phyloP scores from a whole-genome alignment of 2,888 invertebrate species.

The Watsonalla cultraria region DNA sequence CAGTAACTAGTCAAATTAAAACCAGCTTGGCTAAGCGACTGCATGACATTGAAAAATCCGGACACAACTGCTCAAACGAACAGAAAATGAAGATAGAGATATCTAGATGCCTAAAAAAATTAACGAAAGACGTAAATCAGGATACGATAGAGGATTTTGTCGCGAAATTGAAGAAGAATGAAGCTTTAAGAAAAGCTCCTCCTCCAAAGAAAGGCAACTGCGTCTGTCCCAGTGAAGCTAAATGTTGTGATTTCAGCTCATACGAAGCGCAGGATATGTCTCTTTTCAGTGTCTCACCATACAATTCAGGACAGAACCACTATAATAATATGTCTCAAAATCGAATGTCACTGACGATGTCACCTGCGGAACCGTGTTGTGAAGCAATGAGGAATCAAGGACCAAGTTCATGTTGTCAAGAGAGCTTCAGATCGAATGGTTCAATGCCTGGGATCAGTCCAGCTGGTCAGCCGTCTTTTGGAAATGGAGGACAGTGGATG shows the following conservation, averaged over 20 bases:
- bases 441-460: background rate
- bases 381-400: background rate
- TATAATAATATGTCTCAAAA: background rate
- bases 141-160: background rate
- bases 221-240: background rate
- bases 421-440: background rate
- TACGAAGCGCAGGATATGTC: background rate
- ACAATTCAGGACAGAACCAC: background rate
- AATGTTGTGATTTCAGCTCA: background rate
- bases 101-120: background rate
- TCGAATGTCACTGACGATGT: too few relatives aligned
- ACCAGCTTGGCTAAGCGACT: slow-evolving; percentile 37
- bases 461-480: background rate
- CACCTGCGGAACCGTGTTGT: background rate
- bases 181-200: background rate
- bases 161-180: background rate
- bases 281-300: background rate
- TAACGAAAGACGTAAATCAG: background rate
- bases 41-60: slow-evolving; percentile 37
- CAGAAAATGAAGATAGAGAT: background rate
- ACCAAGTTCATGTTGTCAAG: background rate
- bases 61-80: slow-evolving; percentile 19
- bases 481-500: background rate
- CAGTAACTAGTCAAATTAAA: slow-evolving; percentile 24
- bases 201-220: background rate